These are phyloP conservation scores for Zaprionus lachaisei DNA, from an alignment of 1,140 invertebrate species.

Conservation along the genomic window DNA sequence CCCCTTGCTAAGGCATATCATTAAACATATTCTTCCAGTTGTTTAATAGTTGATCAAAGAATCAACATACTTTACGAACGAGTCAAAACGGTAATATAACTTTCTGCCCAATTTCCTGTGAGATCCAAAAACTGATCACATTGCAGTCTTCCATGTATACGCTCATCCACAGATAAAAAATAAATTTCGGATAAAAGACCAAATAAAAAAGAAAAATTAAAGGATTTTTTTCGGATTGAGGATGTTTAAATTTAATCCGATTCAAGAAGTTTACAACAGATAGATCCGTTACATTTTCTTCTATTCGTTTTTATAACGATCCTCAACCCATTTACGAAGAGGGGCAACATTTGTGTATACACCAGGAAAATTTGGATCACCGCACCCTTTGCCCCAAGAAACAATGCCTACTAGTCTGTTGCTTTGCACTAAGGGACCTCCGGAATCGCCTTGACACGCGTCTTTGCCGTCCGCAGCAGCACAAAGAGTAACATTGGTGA, in stretches of 20 bases:
- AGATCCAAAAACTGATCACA: no score
- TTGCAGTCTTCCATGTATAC: no score
- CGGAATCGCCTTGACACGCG: slow-evolving; percentile 22
- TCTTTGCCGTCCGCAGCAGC: background rate
- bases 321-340: slow-evolving; percentile 30
- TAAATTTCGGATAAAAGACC: background rate
- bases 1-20: background rate
- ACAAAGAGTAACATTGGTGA: slow-evolving; percentile 11
- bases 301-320: no score
- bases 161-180: no score
- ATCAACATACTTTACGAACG: background rate
- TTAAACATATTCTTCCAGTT: background rate
- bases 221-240: background rate
- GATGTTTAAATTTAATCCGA: background rate
- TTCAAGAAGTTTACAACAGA: no score
- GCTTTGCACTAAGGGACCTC: slow-evolving; percentile 11
- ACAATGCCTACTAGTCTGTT: slow-evolving; percentile 38
- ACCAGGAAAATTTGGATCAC: slow-evolving; percentile 11
- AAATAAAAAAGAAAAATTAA: background rate
- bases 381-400: slow-evolving; percentile 25
- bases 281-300: no score
- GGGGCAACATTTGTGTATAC: slow-evolving; percentile 23
- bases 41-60: background rate
- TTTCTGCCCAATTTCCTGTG: no score
- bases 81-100: background rate